Base-by-base conservation (phyloP, 2,113 vertebrate species). In the Syngnathoides biaculeatus region DNA sequence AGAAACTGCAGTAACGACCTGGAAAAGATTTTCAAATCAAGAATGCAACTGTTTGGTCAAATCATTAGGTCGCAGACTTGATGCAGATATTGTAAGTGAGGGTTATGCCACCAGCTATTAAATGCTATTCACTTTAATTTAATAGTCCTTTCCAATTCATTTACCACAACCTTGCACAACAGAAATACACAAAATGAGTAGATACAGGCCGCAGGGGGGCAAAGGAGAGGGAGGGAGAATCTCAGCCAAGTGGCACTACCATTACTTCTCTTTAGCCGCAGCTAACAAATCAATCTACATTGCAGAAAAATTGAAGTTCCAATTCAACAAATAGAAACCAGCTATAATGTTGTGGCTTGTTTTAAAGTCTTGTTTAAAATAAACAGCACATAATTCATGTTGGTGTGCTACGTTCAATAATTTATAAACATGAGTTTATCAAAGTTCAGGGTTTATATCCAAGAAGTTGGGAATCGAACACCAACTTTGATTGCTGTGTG, bases 341-440 rank as follows among this genome's bases (percentile, higher is more conserved):
- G 53, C 26, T 26, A 75, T 45, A 63, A 66, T 71, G 72, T 66
- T 38, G 61, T 55, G 20, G 69, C 64, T 24, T 27, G 40, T 24
- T 47, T 17, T n/a, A n/a, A 39, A 15, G 17, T 64, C 15, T 68
- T 22, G 30, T 43, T 57, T 30, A 57, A 57, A 57, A 19, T 3
- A 59, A 19, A 58, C 27, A 9, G 3, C 4, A 62, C 2, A 24
- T 13, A 26, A 40, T 13, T 22, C 8, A 45, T 14, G 15, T 15
- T 4, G 7, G 19, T 40, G 38, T 5, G 26, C 64, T 59, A 40
- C 10, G 15, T 5, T 27, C 27, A 5, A 27, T 17, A 22, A 15
- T 64, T 45, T 27, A 26, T 40, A 26, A 47, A 22, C 15, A 66
- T 39, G 5, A 7, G 30, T 26, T 57, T 19, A 58, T 67, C 39